Conservation (phyloP, 1,140 invertebrate genomes). For the Zaprionus kolodkinae region DNA sequence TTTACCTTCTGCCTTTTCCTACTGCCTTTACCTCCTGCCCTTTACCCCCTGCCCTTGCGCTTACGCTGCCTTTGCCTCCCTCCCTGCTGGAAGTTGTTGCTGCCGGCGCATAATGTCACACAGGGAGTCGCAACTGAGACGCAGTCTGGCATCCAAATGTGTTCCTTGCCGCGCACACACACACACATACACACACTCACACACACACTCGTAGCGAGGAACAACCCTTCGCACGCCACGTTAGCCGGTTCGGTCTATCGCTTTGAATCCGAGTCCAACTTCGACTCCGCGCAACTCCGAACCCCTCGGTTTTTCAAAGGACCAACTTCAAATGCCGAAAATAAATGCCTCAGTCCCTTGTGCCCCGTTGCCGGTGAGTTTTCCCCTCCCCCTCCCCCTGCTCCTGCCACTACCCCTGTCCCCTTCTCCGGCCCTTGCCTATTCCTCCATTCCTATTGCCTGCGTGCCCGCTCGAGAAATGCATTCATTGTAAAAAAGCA, state of each 20-base stretch:
- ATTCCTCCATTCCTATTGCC: neutral
- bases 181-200: constrained; percentile 24
- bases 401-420: no score
- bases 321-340: constrained; percentile 82
- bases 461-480: constrained; percentile 55
- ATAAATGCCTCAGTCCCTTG: constrained; percentile 67
- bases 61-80: neutral
- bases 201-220: constrained; percentile 12
- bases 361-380: constrained; percentile 13
- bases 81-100: neutral
- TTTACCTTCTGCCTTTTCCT: neutral
- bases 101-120: constrained; percentile 68
- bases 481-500: constrained; percentile 62
- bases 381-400: neutral
- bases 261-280: constrained; percentile 59
- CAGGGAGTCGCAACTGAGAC: constrained; percentile 64
- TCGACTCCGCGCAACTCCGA: constrained; percentile 37
- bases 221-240: constrained; percentile 68
- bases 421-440: neutral
- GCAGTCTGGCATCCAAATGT: constrained; percentile 81
- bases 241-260: constrained; percentile 72
- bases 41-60: neutral
- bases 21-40: neutral
- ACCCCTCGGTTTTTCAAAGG: constrained; percentile 80
- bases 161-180: constrained; percentile 57